These are phyloP conservation scores for Samia ricini DNA, from an alignment of 1,140 invertebrate species.

Conservation along the genomic window DNA sequence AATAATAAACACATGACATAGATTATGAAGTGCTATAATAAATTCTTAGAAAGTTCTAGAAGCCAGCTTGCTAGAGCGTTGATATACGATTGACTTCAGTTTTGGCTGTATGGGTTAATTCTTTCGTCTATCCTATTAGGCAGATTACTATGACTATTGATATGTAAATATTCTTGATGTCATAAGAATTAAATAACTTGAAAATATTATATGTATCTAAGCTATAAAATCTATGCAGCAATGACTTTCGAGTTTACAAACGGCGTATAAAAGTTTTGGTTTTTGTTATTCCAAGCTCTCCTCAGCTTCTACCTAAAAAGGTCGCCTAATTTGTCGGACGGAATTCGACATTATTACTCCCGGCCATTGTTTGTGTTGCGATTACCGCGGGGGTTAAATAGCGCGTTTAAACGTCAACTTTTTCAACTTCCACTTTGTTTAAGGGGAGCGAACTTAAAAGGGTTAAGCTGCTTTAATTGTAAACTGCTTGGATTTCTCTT, in stretches of 20 bases:
- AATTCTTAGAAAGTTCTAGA: too few species aligned
- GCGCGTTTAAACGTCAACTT: conserved; percentile 58
- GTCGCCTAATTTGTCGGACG: conserved; percentile 69
- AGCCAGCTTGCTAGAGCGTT: too few species aligned
- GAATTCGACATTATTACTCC: conserved; percentile 68
- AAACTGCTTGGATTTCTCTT: conserved; percentile 52
- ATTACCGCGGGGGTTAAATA: conserved; percentile 64
- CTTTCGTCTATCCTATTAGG: too few species aligned
- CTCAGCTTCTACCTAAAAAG: conserved; percentile 47
- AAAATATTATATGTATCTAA: conserved; percentile 1
- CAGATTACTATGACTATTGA: too few species aligned
- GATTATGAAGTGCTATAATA: too few species aligned
- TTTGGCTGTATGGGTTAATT: too few species aligned
- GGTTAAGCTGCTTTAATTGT: conserved; percentile 60
- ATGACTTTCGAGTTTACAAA: conserved; percentile 6
- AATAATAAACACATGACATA: too few species aligned
- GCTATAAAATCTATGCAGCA: conserved; percentile 3
- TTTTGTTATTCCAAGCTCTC: conserved; percentile 57
- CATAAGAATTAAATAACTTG: too few species aligned
- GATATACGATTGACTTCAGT: too few species aligned
- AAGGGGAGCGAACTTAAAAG: conserved; percentile 54
- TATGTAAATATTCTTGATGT: too few species aligned
- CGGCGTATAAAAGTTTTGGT: conserved; percentile 44
- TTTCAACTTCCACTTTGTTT: conserved; percentile 57
- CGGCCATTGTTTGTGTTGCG: conserved; percentile 67